Evolutionary conservation across 1,140 invertebrate species (phyloP).

Genomic region (Charaxes varanes): DNA sequence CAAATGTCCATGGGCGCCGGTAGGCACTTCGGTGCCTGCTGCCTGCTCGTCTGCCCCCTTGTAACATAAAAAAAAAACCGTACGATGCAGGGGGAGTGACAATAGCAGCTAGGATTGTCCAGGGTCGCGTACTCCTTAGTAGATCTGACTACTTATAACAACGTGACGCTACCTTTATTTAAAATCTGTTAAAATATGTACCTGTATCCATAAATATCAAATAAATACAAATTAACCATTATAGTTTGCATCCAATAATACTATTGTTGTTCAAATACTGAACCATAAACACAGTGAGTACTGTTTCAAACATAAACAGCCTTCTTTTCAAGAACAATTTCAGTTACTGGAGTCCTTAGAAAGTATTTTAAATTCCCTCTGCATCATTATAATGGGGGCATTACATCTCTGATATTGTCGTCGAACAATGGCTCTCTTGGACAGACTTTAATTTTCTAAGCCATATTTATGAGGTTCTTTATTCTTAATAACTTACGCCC

Average conservation of each 20-base stretch:
- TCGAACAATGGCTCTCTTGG: constrained; percentile 20
- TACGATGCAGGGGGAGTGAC: too few species aligned
- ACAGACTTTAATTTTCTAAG: constrained; percentile 28
- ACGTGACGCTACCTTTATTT: too few species aligned
- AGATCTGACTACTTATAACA: too few species aligned
- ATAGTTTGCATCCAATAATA: background rate
- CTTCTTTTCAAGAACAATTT: background rate
- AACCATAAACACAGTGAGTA: background rate
- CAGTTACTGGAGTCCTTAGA: background rate
- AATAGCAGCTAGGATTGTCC: too few species aligned
- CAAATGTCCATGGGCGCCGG: too few species aligned
- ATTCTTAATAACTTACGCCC: constrained; percentile 26
- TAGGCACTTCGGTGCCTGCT: too few species aligned
- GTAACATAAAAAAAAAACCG: too few species aligned
- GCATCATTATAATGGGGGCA: constrained; percentile 8
- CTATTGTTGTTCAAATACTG: background rate
- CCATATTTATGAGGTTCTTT: constrained; percentile 30
- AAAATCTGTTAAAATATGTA: too few species aligned
- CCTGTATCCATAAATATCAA: too few species aligned
- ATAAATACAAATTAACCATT: background rate
- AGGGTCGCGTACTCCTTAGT: too few species aligned
- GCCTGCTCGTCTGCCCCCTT: too few species aligned
- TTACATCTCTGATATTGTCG: constrained; percentile 22
- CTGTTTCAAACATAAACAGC: constrained; percentile 3
- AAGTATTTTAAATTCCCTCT: constrained; percentile 6